Evolutionary conservation across 2,888 invertebrate species (phyloP), one percentile per base, ranked within the genome.

Genomic region (Leptodirus hochenwartii): DNA sequence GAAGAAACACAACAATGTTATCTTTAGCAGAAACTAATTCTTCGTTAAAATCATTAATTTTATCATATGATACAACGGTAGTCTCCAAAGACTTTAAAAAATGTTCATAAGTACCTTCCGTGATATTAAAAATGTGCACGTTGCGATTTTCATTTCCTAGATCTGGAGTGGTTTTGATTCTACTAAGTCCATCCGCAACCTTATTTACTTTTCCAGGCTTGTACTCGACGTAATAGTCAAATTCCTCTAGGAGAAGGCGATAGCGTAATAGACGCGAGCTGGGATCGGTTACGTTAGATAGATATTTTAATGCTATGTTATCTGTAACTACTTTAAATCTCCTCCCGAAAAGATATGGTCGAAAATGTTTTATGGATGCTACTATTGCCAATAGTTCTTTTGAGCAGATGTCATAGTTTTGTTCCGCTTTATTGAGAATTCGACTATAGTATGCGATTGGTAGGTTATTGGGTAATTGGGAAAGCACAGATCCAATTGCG

Each of bases 311-410:
- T 1, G 47, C 45, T 33, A 38, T 30, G 30, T 52, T 50, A 33
- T 51, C 48, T 0, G 42, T 51, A 4, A 44, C n/a, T n/a, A n/a
- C 41, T n/a, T 15, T 37, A 27, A 51, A 51, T 33, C 43, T 37
- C 16, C 41, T 36, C 4, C 48, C 48, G 26, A 37, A 45, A 2
- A 53, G n/a, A n/a, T 50, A 51, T 4, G 46, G 45, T 26, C 45
- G 13, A 32, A 47, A 48, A 32, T 45, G 38, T 32, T 44, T 37
- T 2, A 34, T 28, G 3, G 34, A 36, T 38, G 41, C 45, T 8
- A 50, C 33, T 4, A 51, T 45, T 0, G 45, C 45, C 25, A 50
- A 25, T 1, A 47, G 29, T 39, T 51, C 48, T 24, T 40, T 41
- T 35, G 51, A 47, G 2, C 38, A 47, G 4, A 44, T 45, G 2